phyloP scores from a whole-genome alignment of 2,888 invertebrate genomes.

The Ommatoiulus sabulosus region DNA sequence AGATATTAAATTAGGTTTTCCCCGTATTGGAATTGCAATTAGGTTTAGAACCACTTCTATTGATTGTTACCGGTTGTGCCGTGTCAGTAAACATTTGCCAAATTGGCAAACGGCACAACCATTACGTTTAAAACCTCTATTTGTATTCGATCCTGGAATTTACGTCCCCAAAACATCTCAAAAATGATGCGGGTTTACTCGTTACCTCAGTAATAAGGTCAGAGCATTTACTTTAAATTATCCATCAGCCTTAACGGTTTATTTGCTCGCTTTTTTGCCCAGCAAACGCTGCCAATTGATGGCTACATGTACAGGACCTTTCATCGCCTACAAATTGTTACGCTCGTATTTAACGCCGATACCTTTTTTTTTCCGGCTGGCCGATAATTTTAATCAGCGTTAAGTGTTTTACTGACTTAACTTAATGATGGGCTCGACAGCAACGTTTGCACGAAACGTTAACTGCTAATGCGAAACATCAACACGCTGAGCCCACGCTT shows the following conservation, averaged over 20 bases:
- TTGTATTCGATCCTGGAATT: background rate
- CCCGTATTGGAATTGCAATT: constrained; percentile 32
- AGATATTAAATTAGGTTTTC: background rate
- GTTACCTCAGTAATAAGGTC: constrained; percentile 32
- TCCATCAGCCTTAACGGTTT: constrained; percentile 30
- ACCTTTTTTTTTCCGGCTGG: constrained; percentile 15
- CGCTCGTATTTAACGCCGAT: background rate
- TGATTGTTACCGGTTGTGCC: background rate
- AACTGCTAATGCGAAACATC: constrained; percentile 18
- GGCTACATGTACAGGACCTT: constrained; percentile 12
- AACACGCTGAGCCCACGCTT: background rate
- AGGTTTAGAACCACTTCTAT: background rate
- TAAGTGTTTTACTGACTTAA: constrained; percentile 44
- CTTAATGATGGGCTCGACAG: constrained; percentile 26
- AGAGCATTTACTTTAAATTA: constrained; percentile 37
- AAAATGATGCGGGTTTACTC: constrained; percentile 11
- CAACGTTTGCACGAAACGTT: background rate
- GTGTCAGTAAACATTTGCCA: constrained; percentile 6
- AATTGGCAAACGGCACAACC: constrained; percentile 14
- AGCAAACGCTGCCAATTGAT: background rate
- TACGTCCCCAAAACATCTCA: constrained; percentile 4
- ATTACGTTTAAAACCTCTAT: constrained; percentile 32
- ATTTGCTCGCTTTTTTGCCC: background rate
- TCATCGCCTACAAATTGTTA: constrained; percentile 5
- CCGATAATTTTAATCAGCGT: constrained; percentile 47